Evolutionary conservation across 2,888 invertebrate species (phyloP), one percentile per base, ranked within the genome.

Genomic region (Epistrophe grossulariae): DNA sequence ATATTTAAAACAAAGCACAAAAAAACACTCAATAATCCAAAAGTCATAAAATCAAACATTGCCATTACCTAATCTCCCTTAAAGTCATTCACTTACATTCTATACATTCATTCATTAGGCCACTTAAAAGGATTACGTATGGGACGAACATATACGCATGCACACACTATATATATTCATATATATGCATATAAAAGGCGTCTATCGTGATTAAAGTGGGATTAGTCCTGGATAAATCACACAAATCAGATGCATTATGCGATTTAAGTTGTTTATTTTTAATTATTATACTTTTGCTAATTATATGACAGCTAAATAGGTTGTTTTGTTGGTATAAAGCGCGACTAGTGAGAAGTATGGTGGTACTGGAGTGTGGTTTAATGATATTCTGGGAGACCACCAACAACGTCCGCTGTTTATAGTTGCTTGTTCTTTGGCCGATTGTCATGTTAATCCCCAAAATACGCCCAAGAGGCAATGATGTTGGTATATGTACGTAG

Each of bases 231-330:
- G 50, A 48, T 84, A 84, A 84, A 76, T 77, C 84, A 77, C 84
- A 81, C 81, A 81, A 77, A 80, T 84, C 81, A 77, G 76, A 70
- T 81, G 77, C 84, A 77, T 84, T 80, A 84, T 80, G 76, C 50
- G 80, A 76, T 80, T 80, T 81, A 84, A 72, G 60, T 84, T 81
- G 81, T 84, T 77, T 84, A 77, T 77, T 84, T 84, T 81, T 81
- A 84, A 84, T 84, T 84, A 84, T 84, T 81, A n/a, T n/a, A 66
- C 84, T 84, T 77, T 81, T 48, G 84, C 84, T 84, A 84, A 84
- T 84, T 84, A 84, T 84, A 68, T 62, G 62, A 60, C 60, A 59
- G 24, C 24, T 3, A 24, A 24, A 24, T 24, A 24, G 24, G 24
- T 24, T 24, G 24, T 24, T 24, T 24, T 24, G 24, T 24, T 24